Evolutionary conservation across 2,797 vertebrate species (phyloP).

Genomic region (Carcharodon carcharias): DNA sequence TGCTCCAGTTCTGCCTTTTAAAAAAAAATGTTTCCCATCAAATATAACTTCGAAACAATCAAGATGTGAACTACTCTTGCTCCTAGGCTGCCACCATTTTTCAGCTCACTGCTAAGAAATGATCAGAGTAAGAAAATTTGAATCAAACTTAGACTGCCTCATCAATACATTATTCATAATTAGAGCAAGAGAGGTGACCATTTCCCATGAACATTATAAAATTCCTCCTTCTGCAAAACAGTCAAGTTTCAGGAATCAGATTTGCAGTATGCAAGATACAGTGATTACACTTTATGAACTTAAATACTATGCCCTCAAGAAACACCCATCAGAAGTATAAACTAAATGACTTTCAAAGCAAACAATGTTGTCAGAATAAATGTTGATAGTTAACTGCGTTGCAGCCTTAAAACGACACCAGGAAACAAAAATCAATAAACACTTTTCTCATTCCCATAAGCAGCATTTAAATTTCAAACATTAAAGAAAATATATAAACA

Average conservation of each 20-base stretch:
- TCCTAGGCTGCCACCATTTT: neutral
- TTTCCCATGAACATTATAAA: neutral
- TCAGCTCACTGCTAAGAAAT: neutral
- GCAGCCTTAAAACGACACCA: neutral
- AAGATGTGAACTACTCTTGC: neutral
- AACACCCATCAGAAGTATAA: neutral
- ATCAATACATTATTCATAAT: neutral
- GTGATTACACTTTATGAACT: neutral
- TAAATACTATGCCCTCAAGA: neutral
- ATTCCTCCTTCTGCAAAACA: neutral
- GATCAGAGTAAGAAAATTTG: neutral
- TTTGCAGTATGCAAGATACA: neutral
- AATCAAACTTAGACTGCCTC: neutral
- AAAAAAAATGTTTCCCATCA: neutral
- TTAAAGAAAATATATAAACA: neutral
- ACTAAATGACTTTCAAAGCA: neutral
- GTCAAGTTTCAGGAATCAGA: neutral
- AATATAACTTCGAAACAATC: neutral
- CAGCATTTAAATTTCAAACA: neutral
- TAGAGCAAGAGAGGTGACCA: neutral
- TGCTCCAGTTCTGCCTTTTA: neutral
- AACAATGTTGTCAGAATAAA: neutral
- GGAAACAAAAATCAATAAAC: neutral
- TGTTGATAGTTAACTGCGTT: neutral
- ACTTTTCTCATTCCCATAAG: no score